Percentiles rank a stretch among this genome's conserved stretches.
Conservation (phyloP, 2,113 vertebrate genomes). For the Hippocampus comes region DNA sequence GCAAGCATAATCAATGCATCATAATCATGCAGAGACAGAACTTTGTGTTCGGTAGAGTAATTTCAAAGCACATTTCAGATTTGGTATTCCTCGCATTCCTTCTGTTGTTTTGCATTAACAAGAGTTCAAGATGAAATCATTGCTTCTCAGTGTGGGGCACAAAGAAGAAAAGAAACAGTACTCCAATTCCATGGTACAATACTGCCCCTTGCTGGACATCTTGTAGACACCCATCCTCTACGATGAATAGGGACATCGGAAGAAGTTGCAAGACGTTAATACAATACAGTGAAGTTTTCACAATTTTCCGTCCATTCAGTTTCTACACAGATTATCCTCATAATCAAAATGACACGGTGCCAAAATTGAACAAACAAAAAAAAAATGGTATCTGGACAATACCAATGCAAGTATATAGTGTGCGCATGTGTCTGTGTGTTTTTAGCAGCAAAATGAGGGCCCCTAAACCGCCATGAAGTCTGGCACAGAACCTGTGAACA, state of each 20-base stretch:
- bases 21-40: not conserved
- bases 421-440: no score
- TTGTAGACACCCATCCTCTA: not conserved
- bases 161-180: not conserved
- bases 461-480: no score
- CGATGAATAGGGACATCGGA: not conserved
- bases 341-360: no score
- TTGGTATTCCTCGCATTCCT: conserved; percentile 53
- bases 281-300: no score
- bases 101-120: conserved; percentile 70
- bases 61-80: conserved; percentile 13
- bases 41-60: conserved; percentile 15
- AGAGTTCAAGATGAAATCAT: conserved; percentile 62
- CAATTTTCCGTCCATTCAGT: no score
- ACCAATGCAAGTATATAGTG: no score
- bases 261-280: not conserved
- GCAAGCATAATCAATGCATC: not conserved
- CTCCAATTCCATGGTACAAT: conserved; percentile 4
- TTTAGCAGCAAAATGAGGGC: no score
- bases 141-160: conserved; percentile 29
- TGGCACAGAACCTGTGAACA: no score
- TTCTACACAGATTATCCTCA: no score
- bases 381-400: no score
- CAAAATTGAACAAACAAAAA: no score
- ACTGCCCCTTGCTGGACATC: conserved; percentile 13